Evolutionary conservation across 35 echinoderm and acorn worm genomes (phyloP), one percentile per base, ranked within the genome.

Genomic region (Anneissia japonica): DNA sequence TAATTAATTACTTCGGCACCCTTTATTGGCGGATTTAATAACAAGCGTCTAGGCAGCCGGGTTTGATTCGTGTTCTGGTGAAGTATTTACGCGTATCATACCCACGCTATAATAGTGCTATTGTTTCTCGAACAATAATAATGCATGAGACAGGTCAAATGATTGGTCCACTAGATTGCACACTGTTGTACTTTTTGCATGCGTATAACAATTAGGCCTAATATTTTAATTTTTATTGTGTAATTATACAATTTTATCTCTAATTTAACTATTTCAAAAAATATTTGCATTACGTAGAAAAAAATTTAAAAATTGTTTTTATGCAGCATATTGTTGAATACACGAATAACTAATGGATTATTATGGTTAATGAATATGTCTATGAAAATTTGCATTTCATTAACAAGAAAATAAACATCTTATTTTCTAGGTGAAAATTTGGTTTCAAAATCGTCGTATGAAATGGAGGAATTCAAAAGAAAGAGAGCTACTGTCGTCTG

Each of bases 361-460:
- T n/a, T n/a, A n/a, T n/a, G n/a, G n/a, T n/a, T n/a, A n/a, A n/a
- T n/a, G n/a, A n/a, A n/a, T n/a, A n/a, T n/a, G n/a, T n/a, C n/a
- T n/a, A n/a, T n/a, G n/a, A n/a, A n/a, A n/a, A n/a, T n/a, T n/a
- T n/a, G n/a, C n/a, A n/a, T n/a, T n/a, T n/a, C n/a, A n/a, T n/a
- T n/a, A 16, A 79, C 28, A 35, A 23, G 31, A 79, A 79, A 79
- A 38, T 92, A 76, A 0, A 13, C 38, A 46, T 84, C 37, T 74
- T 30, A 77, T 79, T 74, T 31, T 28, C 1, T 76, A 99, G 96
- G 96, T 99, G 6, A 99, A 99, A 85, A 99, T 99, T 41, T 99
- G 96, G 96, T 99, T 99, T 84, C 96, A 99, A 81, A 99, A 99
- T 81, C 82, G 96, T n/a, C 86, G 96, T 38, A 99, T 99, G 96